Percentiles rank a stretch among this genome's conserved stretches.
Conservation (phyloP, 2,113 vertebrate genomes). For the Neolamprologus tretocephalus region DNA sequence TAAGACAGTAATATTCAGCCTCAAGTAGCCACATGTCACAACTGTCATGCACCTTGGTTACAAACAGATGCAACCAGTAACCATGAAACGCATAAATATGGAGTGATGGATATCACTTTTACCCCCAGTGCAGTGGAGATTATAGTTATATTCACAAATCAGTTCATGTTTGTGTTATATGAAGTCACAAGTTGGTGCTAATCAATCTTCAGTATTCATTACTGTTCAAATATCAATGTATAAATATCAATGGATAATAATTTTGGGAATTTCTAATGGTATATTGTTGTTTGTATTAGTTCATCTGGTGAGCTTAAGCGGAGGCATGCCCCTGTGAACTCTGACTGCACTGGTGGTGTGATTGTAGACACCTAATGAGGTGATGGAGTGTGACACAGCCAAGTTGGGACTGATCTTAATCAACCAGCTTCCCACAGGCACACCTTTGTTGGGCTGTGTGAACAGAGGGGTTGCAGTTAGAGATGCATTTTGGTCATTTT, state of each 20-base stretch:
- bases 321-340: slow-evolving; percentile 5
- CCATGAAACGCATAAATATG: not conserved
- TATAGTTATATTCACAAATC: not conserved
- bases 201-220: not conserved
- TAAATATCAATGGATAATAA: not conserved
- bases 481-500: not conserved
- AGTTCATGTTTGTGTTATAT: not conserved
- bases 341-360: slow-evolving; percentile 12
- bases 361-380: slow-evolving; percentile 40
- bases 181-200: not conserved
- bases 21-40: not conserved
- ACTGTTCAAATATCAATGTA: not conserved
- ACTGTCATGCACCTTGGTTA: not conserved
- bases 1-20: not conserved
- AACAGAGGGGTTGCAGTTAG: not conserved
- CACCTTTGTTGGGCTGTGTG: slow-evolving; percentile 2
- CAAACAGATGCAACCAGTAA: not conserved
- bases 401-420: not conserved
- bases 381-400: slow-evolving; percentile 36
- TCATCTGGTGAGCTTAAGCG: not conserved
- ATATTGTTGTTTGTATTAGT: not conserved
- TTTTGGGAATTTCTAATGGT: not conserved
- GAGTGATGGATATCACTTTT: not conserved
- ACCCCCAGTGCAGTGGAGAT: not conserved
- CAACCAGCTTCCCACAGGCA: slow-evolving; percentile 33